phyloP scores from a whole-genome alignment of 2,113 vertebrate genomes.

The Phylloscopus trochiloides region DNA sequence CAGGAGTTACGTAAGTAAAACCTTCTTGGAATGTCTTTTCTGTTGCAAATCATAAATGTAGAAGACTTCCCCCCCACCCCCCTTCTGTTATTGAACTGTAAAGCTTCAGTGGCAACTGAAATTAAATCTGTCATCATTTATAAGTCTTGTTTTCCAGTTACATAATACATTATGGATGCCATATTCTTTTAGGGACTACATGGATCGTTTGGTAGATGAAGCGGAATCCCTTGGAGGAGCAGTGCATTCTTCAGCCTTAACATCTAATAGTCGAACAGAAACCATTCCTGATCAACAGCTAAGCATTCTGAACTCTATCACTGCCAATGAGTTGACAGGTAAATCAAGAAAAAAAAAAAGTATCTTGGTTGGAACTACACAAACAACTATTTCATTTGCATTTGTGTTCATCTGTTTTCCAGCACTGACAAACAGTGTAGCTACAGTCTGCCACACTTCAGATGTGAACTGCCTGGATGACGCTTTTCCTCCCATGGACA shows the following conservation, averaged over 20 bases:
- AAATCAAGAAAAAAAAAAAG: background rate
- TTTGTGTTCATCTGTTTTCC: slow-evolving; percentile 14
- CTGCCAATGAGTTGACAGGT: slow-evolving; percentile 95
- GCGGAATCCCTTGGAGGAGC: too few relatives aligned
- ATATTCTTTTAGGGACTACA: slow-evolving; percentile 61
- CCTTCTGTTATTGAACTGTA: background rate
- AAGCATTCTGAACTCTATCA: slow-evolving; percentile 92
- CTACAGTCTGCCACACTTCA: slow-evolving; percentile 84
- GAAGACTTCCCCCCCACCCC: background rate
- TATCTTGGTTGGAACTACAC: background rate
- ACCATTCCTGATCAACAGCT: slow-evolving; percentile 88
- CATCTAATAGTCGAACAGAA: slow-evolving; percentile 17
- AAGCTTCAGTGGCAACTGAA: background rate
- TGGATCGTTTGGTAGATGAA: too few relatives aligned
- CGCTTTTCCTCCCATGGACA: slow-evolving; percentile 85
- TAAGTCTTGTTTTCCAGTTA: background rate
- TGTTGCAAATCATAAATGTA: background rate
- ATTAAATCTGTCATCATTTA: background rate
- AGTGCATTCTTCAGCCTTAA: too few relatives aligned
- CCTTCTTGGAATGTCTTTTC: background rate
- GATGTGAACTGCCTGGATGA: slow-evolving; percentile 89
- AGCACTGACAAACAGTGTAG: slow-evolving; percentile 91
- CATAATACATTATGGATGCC: background rate
- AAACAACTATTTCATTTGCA: background rate
- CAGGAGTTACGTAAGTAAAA: slow-evolving; percentile 93